A percentile compares a stretch with the other conserved stretches of the same genome.
Evolutionary conservation across 2,113 vertebrate species (phyloP).

Genomic region (Lates calcarifer): DNA sequence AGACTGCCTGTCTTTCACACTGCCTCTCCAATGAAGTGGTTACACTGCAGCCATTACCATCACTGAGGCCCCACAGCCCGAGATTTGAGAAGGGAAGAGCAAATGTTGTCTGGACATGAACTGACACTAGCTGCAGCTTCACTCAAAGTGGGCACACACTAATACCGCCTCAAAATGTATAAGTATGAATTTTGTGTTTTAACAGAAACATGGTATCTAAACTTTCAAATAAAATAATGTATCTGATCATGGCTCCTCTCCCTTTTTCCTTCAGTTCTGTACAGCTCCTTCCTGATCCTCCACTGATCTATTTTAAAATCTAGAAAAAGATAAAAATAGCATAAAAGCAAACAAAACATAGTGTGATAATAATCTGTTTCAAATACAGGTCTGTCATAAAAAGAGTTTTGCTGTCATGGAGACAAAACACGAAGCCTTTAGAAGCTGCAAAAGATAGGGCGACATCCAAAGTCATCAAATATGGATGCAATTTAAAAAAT

Average conservation of each 20-base stretch:
- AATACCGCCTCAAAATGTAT: background rate
- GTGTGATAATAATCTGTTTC: conserved; percentile 10
- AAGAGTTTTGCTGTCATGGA: conserved; percentile 25
- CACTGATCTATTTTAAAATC: conserved; percentile 33
- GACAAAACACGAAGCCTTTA: conserved; percentile 30
- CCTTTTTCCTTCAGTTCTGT: background rate
- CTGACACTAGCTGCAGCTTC: background rate
- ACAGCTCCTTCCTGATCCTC: conserved; percentile 5
- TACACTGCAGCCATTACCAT: conserved; percentile 39
- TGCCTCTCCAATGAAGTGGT: conserved; percentile 34
- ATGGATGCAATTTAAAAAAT: background rate
- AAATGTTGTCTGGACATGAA: background rate
- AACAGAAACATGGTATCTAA: background rate
- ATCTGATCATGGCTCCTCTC: conserved; percentile 9
- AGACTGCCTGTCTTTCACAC: conserved; percentile 35
- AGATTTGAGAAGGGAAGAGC: background rate
- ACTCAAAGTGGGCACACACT: background rate
- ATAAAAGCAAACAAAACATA: conserved; percentile 46
- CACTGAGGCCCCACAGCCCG: background rate
- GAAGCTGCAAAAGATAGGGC: conserved; percentile 15
- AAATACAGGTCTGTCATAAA: conserved; percentile 13
- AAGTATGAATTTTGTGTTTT: background rate
- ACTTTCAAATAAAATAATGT: background rate
- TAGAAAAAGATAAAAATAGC: conserved; percentile 48
- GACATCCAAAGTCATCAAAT: conserved; percentile 17